These are phyloP conservation scores for Drosophila novamexicana DNA, from an alignment of 1,140 invertebrate genomes.

Conservation along the genomic window DNA sequence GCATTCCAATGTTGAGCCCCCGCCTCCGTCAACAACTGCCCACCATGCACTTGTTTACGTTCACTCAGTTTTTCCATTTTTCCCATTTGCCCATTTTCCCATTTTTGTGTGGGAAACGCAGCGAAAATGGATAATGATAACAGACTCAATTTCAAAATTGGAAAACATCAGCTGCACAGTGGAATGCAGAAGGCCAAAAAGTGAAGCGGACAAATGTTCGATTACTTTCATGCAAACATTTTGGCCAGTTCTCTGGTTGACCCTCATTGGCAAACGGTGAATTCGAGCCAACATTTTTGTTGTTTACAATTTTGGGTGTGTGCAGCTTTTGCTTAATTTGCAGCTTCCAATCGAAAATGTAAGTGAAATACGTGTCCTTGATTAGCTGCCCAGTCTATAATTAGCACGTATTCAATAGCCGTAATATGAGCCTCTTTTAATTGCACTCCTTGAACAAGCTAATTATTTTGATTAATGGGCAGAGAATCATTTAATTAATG, in stretches of 20 bases:
- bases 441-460: no score
- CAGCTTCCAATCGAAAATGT: background rate
- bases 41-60: background rate
- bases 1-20: conserved; percentile 23
- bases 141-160: conserved; percentile 21
- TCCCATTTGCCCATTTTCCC: background rate
- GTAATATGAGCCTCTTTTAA: no score
- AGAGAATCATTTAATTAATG: no score
- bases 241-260: background rate
- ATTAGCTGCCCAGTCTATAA: background rate
- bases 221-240: background rate
- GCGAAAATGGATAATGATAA: conserved; percentile 27
- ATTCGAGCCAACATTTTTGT: background rate
- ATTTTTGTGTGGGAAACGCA: conserved; percentile 40
- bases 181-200: background rate
- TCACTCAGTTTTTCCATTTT: background rate
- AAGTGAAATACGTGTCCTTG: background rate
- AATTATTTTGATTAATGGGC: no score
- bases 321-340: conserved; percentile 5
- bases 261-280: background rate
- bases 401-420: background rate
- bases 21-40: no score
- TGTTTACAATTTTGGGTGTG: background rate
- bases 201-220: background rate
- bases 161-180: conserved; percentile 5